Conservation (phyloP, 2,888 invertebrate species). For the Malacosoma neustria region DNA sequence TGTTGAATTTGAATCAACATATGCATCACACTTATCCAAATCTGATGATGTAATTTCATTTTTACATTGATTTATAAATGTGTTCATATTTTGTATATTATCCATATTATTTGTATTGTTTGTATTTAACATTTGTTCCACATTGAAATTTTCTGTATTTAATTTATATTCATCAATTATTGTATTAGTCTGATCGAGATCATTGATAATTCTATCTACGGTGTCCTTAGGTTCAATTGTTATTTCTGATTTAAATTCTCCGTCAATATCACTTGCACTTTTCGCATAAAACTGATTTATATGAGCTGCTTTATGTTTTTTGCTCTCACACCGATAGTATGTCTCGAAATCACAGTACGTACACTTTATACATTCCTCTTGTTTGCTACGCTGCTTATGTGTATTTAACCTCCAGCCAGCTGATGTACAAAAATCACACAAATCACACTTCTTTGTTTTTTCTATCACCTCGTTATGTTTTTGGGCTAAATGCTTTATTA, state of each 20-base stretch:
- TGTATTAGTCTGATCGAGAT: constrained; percentile 2
- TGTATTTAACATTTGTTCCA: too few species aligned
- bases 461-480: constrained; percentile 20
- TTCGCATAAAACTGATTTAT: constrained; percentile 11
- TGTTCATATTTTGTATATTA: too few species aligned
- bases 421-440: constrained; percentile 43
- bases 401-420: constrained; percentile 40
- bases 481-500: constrained; percentile 20
- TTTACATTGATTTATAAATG: too few species aligned
- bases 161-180: too few species aligned
- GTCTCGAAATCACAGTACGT: constrained; percentile 36
- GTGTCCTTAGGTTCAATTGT: too few species aligned
- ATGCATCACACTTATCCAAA: not conserved
- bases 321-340: constrained; percentile 36
- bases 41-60: too few species aligned
- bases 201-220: too few species aligned
- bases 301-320: constrained; percentile 31
- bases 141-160: too few species aligned
- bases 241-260: not conserved
- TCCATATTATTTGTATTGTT: too few species aligned
- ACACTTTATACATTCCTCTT: constrained; percentile 27
- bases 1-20: constrained; percentile 13
- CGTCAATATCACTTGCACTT: not conserved
- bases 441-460: constrained; percentile 34
- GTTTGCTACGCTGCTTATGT: constrained; percentile 37